Base-by-base conservation (phyloP, 2,888 invertebrate species). In the Lamproptera curius region DNA sequence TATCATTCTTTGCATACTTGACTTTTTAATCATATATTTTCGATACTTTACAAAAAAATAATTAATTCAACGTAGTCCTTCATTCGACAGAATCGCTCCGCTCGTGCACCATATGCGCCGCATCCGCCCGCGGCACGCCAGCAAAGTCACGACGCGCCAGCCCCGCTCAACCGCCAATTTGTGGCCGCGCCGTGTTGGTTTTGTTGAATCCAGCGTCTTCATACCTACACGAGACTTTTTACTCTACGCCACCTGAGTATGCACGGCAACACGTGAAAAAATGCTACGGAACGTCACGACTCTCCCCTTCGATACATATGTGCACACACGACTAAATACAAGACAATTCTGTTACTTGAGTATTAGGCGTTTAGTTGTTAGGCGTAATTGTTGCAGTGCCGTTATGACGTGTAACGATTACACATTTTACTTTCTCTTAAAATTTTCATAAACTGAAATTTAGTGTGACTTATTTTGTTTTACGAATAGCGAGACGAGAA, bases 171-270 rank as follows among this genome's bases (percentile, higher is more conserved):
- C 84, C 83, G 83, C 83, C 86, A 86, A 86, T 86, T 87, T 86
- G 86, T 75, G 80, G 81, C 80, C 73, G 76, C 76, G 79, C 80
- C 76, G 72, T 85, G 86, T 86, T 87, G 86, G 86, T 86, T 87
- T 87, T 85, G 82, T 83, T 82, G 78, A 84, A 80, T 67, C 76
- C 75, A 79, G 74, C 78, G 65, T 79, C 83, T 83, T 83, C 84
- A 83, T 83, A 82, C 78, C 75, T 73, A 71, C 65, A 68, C 67
- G 63, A 59, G 49, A 53, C 66, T 74, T 77, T 81, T 82, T 83
- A 75, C 69, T 63, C 74, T 79, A 78, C 79, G 80, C 80, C 66
- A 73, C 63, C 65, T 38, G 34, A 46, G 45, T 40, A 35, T 40
- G 40, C 44, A 38, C 42, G 10, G 14, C 17, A 20, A 46, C 42